A percentile compares a stretch with the other conserved stretches of the same genome.
Evolutionary conservation across 2,888 invertebrate species (phyloP).

Genomic region (Habrosyne pyritoides): DNA sequence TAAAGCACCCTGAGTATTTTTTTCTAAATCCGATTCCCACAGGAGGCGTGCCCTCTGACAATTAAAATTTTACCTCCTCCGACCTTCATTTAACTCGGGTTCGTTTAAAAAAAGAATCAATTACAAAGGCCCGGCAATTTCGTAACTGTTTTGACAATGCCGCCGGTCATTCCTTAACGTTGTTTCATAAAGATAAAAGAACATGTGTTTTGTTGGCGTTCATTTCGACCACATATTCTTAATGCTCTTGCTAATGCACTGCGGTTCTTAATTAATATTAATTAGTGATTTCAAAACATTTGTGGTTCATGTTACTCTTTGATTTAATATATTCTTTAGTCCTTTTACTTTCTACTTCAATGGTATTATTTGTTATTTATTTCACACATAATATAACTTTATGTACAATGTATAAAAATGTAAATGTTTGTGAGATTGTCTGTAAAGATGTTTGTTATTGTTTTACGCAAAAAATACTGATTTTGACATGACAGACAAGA

Average conservation of each 20-base stretch:
- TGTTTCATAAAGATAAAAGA: conserved; percentile 10
- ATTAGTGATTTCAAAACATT: not conserved
- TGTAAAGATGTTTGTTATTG: too few relatives aligned
- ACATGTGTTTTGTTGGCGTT: not conserved
- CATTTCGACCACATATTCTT: not conserved
- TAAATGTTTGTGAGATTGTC: too few relatives aligned
- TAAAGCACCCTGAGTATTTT: conserved; percentile 6
- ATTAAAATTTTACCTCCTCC: conserved; percentile 42
- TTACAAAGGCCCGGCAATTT: conserved; percentile 36
- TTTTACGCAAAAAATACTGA: too few relatives aligned
- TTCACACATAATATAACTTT: not conserved
- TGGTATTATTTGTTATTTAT: not conserved
- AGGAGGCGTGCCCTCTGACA: conserved; percentile 35
- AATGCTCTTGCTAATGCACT: not conserved
- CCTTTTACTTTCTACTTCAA: not conserved
- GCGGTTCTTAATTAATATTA: not conserved
- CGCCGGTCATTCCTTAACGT: conserved; percentile 11
- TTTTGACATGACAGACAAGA: too few relatives aligned
- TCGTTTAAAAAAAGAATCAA: conserved; percentile 24
- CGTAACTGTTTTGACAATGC: conserved; percentile 15
- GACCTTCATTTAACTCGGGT: conserved; percentile 31
- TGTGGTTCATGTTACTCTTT: not conserved
- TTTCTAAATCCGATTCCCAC: conserved; percentile 30
- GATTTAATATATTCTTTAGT: not conserved
- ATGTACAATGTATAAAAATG: not conserved